These are phyloP conservation scores for Fringilla coelebs DNA, from an alignment of 2,797 vertebrate species.

Conservation along the genomic window DNA sequence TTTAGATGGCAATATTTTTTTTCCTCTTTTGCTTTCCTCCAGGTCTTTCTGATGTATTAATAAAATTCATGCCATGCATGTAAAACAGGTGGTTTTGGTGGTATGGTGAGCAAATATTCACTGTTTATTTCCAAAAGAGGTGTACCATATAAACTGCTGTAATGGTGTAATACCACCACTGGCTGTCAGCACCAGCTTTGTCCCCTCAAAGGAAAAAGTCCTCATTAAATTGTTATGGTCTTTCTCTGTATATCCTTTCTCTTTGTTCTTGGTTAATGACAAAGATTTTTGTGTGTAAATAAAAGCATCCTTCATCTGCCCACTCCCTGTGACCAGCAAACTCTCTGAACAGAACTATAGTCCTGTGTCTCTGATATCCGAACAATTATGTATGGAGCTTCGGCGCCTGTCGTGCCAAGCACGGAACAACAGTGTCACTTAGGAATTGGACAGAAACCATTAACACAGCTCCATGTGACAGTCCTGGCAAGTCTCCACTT, in stretches of 20 bases:
- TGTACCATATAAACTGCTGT: neutral
- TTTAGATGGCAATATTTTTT: neutral
- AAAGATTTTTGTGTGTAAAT: constrained; percentile 15
- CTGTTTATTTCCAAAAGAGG: neutral
- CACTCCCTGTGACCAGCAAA: neutral
- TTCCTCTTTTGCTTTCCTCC: neutral
- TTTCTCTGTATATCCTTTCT: neutral
- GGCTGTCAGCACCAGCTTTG: neutral
- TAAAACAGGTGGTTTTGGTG: neutral
- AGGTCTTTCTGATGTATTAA: neutral
- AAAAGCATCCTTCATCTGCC: constrained; percentile 12
- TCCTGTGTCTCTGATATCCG: constrained; percentile 7
- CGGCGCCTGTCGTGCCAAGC: neutral
- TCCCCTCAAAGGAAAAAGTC: neutral
- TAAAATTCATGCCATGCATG: neutral
- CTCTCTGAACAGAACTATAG: neutral
- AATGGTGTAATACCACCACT: neutral
- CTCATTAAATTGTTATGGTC: neutral
- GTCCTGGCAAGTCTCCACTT: neutral
- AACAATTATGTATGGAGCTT: constrained; percentile 24
- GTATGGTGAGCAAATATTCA: neutral
- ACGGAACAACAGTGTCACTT: neutral
- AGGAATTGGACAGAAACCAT: neutral
- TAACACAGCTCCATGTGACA: neutral
- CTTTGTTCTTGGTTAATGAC: neutral